These are phyloP conservation scores for Zosterops pallidus DNA, from an alignment of 2,113 vertebrate genomes.

Conservation along the genomic window DNA sequence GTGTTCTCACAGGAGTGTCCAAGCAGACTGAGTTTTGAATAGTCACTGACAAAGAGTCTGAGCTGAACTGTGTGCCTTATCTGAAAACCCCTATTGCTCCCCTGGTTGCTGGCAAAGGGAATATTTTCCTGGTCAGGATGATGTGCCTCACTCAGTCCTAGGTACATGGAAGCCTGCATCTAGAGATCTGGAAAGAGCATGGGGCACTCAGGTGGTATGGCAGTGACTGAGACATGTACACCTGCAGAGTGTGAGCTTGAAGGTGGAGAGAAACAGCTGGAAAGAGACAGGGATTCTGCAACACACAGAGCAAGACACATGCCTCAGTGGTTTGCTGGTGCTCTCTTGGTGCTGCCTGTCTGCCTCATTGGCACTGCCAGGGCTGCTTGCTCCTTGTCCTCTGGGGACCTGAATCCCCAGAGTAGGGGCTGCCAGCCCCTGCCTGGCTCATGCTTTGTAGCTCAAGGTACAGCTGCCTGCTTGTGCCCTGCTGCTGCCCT, in stretches of 20 bases:
- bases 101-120: background rate
- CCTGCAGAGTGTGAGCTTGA: background rate
- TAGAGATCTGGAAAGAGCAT: background rate
- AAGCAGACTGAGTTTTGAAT: background rate
- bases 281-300: background rate
- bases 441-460: rapidly evolving
- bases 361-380: background rate
- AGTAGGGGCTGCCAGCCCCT: background rate
- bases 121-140: background rate
- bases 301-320: rapidly evolving
- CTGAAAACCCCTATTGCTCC: background rate
- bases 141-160: background rate
- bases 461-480: background rate
- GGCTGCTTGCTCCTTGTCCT: background rate
- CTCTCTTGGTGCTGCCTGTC: background rate
- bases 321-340: background rate
- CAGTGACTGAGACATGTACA: rapidly evolving
- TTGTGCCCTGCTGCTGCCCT: background rate
- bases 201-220: rapidly evolving
- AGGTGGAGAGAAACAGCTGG: background rate
- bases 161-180: rapidly evolving
- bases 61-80: background rate
- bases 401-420: background rate
- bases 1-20: background rate
- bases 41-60: background rate